Conservation (phyloP, 2,797 vertebrate genomes). For the Tympanoctomys barrerae region DNA sequence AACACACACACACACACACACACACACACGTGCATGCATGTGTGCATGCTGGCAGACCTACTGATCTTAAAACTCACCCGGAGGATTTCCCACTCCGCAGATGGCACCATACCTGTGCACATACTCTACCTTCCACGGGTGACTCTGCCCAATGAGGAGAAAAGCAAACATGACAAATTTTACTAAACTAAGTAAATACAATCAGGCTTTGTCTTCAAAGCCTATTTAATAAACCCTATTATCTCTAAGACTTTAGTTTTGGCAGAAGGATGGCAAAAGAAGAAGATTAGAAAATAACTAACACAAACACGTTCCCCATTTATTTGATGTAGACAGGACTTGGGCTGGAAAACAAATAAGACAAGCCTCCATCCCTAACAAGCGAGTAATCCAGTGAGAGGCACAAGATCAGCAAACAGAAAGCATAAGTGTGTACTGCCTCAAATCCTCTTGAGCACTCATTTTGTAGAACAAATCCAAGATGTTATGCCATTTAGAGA, state of each 20-base stretch:
- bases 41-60: not conserved
- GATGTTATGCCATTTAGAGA: not conserved
- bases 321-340: not conserved
- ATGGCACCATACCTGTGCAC: not conserved
- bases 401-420: not conserved
- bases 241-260: constrained; percentile 1
- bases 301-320: not conserved
- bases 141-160: not conserved
- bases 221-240: constrained; percentile 25
- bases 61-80: not conserved
- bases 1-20: not conserved
- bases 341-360: not conserved
- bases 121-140: not conserved
- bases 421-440: not conserved
- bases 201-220: constrained; percentile 12
- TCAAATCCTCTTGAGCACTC: not conserved
- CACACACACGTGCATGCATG: too few relatives aligned
- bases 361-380: not conserved
- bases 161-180: not conserved
- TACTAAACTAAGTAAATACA: not conserved
- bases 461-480: not conserved
- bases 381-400: not conserved
- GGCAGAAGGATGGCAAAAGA: not conserved
- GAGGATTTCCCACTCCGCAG: not conserved
- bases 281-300: not conserved